Base-by-base conservation (phyloP, 2,797 vertebrate species). In the Tragelaphus oryx region DNA sequence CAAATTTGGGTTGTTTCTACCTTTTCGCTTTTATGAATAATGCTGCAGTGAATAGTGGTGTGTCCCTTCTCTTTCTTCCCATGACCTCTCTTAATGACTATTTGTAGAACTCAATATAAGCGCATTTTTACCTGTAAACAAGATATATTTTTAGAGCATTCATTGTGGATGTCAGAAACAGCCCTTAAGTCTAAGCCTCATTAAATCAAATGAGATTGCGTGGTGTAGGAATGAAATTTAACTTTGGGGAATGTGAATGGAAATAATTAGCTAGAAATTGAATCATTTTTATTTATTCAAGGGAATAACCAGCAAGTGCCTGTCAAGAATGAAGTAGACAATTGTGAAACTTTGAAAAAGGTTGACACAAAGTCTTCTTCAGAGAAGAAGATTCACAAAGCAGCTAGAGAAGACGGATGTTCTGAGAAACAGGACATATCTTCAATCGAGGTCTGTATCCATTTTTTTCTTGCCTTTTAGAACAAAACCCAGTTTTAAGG, bases 221-320 rank as follows among this genome's bases (percentile, higher is more conserved):
- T 78, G 59, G 16, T 71, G 1, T 79, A 60, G 12, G 41, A 50
- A 84, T 83, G 26, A 44, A 68, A 37, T 89, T 92, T 87, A 89
- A 30, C 52, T 85, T 3, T 74, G 26, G n/a, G 78, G 48, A 89
- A 48, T 71, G 14, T 48, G 65, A 93, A 78, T 89, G 30, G 87
- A 80, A 86, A 30, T 83, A 44, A 88, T 95, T 30, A 92, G 74
- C 82, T 91, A 55, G 92, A 84, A 28, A 78, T 94, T 80, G 68
- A 97, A 94, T 85, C 71, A 1, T 76, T 94, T 82, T 89, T 97
- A 50, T 96, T 95, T 94, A 87, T 97, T 98, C n/a, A 96, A 99
- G 98, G 98, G 50, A 98, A 94, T 97, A 98, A 92, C 80, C 98
- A 98, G 95, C 98, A 98, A 97, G 97, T 98, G 98, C 98, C 98